phyloP scores from a whole-genome alignment of 2,888 invertebrate species.

The Choristoneura rosaceana region DNA sequence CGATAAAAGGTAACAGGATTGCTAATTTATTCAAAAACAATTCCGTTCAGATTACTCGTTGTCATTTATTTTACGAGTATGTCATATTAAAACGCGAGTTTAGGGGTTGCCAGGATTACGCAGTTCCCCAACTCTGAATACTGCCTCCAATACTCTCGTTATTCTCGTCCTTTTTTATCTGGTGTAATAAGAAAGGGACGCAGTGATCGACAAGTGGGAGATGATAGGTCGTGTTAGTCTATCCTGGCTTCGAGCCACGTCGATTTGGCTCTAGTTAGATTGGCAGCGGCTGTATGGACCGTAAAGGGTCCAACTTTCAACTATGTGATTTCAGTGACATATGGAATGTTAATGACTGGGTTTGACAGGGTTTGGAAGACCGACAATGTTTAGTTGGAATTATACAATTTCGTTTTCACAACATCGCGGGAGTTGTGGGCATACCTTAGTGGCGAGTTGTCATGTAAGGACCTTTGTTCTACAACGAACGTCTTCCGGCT shows the following conservation, averaged over 20 bases:
- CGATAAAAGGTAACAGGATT: constrained; percentile 45
- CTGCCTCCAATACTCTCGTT: neutral
- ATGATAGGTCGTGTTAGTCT: neutral
- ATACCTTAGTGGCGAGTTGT: no score
- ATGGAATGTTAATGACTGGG: constrained; percentile 6
- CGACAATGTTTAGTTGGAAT: neutral
- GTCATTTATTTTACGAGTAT: constrained; percentile 44
- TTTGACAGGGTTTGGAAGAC: constrained; percentile 12
- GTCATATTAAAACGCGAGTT: constrained; percentile 53
- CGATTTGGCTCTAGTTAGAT: constrained; percentile 48
- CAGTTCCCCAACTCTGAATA: constrained; percentile 46
- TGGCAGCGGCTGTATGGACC: constrained; percentile 50
- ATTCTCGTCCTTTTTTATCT: neutral
- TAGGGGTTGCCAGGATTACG: constrained; percentile 54
- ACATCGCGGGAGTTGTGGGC: no score
- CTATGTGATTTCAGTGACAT: constrained; percentile 22
- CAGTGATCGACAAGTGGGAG: neutral
- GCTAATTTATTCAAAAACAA: constrained; percentile 52
- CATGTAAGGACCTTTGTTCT: no score
- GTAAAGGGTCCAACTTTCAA: constrained; percentile 52
- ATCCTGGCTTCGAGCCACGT: constrained; percentile 63
- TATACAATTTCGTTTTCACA: no score
- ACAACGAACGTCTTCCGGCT: no score
- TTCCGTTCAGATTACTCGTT: constrained; percentile 47
- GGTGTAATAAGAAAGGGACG: neutral